A percentile compares a stretch with the other conserved stretches of the same genome.
Evolutionary conservation across 2,888 invertebrate genomes (phyloP).

Genomic region (Torymus auratus): DNA sequence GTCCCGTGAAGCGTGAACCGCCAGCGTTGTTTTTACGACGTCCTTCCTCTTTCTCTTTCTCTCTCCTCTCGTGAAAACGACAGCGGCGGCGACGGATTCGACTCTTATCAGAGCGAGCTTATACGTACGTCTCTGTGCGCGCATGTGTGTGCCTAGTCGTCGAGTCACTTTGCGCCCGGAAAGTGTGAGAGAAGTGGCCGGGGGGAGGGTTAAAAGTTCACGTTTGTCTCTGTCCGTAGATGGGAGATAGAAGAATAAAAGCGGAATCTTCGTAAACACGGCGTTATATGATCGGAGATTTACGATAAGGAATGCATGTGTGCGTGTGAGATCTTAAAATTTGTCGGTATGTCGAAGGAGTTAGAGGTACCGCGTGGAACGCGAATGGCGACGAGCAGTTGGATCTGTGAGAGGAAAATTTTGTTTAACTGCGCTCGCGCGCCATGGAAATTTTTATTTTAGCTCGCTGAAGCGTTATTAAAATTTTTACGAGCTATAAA

Average conservation of each 20-base stretch:
- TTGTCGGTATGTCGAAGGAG: too few relatives aligned
- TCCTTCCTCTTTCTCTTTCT: conserved; percentile 58
- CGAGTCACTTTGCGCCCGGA: neutral
- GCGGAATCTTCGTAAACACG: neutral
- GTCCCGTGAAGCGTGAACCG: conserved; percentile 64
- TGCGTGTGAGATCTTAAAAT: too few relatives aligned
- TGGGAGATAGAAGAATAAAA: neutral
- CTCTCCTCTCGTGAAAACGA: neutral
- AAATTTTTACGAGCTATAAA: too few relatives aligned
- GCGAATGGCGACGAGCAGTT: too few relatives aligned
- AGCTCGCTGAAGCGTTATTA: too few relatives aligned
- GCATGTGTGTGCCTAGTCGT: neutral
- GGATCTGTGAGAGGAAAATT: too few relatives aligned
- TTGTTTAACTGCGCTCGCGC: too few relatives aligned
- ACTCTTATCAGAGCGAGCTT: conserved; percentile 17
- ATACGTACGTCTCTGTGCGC: neutral
- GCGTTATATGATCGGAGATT: neutral
- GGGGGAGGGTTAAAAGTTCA: conserved; percentile 21
- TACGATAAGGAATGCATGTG: too few relatives aligned
- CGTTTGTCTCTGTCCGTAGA: conserved; percentile 13
- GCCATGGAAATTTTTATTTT: too few relatives aligned
- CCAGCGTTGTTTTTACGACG: conserved; percentile 63
- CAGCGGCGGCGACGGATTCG: conserved; percentile 5
- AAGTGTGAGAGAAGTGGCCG: conserved; percentile 14
- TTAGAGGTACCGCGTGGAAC: too few relatives aligned